These are phyloP conservation scores for Coturnix japonica DNA, from an alignment of 2,113 vertebrate genomes.

Conservation along the genomic window DNA sequence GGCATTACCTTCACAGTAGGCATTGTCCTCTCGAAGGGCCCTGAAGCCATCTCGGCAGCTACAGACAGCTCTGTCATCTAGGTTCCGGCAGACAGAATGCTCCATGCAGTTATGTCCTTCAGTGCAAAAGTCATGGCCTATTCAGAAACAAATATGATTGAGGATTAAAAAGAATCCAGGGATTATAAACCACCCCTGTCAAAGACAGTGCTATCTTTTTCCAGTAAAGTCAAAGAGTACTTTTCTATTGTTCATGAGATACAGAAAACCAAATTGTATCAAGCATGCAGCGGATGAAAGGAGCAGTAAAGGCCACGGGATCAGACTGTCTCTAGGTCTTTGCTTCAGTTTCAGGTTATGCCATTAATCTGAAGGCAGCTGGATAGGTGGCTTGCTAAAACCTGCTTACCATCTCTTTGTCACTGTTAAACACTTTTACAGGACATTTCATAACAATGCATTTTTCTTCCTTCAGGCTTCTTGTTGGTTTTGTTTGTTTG, in stretches of 20 bases:
- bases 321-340: background rate
- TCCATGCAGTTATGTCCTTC: constrained; percentile 91
- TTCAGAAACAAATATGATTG: constrained; percentile 34
- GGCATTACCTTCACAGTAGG: constrained; percentile 94
- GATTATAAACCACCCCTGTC: constrained; percentile 21
- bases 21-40: constrained; percentile 92
- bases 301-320: constrained; percentile 21
- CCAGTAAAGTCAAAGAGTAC: constrained; percentile 34
- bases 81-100: constrained; percentile 92
- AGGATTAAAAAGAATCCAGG: constrained; percentile 46
- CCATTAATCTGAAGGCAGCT: constrained; percentile 29
- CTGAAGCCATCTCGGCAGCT: constrained; percentile 92
- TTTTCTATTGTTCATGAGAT: background rate
- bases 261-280: constrained; percentile 52
- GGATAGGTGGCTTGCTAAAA: constrained; percentile 36
- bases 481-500: too few relatives aligned
- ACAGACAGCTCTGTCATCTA: constrained; percentile 91
- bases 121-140: constrained; percentile 95
- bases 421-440: background rate
- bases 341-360: constrained; percentile 34
- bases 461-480: background rate
- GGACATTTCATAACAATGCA: background rate
- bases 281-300: constrained; percentile 35
- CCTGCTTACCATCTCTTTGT: background rate
- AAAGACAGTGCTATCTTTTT: constrained; percentile 8